These are phyloP conservation scores for Tinea trinotella DNA, from an alignment of 2,888 invertebrate species.

Conservation along the genomic window DNA sequence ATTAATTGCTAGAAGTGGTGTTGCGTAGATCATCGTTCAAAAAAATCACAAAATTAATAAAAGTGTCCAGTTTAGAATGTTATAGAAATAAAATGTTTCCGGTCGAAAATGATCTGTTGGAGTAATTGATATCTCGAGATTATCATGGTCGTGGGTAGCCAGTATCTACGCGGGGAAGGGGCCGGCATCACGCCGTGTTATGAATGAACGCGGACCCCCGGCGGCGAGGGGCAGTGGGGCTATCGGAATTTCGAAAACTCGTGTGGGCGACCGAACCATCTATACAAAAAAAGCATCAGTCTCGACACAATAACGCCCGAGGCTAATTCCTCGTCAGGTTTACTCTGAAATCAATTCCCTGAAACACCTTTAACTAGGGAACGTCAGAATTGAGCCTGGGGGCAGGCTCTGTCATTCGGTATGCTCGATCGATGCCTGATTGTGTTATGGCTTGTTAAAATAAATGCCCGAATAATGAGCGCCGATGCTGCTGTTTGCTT, in stretches of 20 bases:
- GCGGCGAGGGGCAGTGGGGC: slow-evolving; percentile 29
- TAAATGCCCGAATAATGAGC: slow-evolving; percentile 63
- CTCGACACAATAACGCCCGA: slow-evolving; percentile 42
- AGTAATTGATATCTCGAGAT: neutral
- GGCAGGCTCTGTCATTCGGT: neutral
- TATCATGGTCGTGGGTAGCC: neutral
- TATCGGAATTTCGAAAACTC: slow-evolving; percentile 64
- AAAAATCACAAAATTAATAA: too few relatives aligned
- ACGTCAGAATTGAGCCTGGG: neutral
- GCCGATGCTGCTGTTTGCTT: slow-evolving; percentile 52
- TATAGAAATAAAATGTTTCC: slow-evolving; percentile 1
- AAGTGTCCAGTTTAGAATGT: neutral
- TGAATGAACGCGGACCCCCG: slow-evolving; percentile 64
- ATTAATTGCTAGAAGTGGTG: too few relatives aligned
- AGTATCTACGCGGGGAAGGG: slow-evolving; percentile 19
- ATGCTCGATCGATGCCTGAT: slow-evolving; percentile 24
- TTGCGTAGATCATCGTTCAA: too few relatives aligned
- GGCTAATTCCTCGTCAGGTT: slow-evolving; percentile 26
- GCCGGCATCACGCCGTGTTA: slow-evolving; percentile 52
- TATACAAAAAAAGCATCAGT: slow-evolving; percentile 52
- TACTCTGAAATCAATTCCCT: slow-evolving; percentile 26
- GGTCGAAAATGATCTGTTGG: slow-evolving; percentile 9
- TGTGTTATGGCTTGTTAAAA: slow-evolving; percentile 59
- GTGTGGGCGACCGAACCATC: slow-evolving; percentile 47
- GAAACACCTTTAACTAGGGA: neutral